Percentiles rank a stretch among this genome's conserved stretches.
These are phyloP conservation scores for Dryobates pubescens DNA, from an alignment of 2,797 vertebrate species.

Conservation along the genomic window DNA sequence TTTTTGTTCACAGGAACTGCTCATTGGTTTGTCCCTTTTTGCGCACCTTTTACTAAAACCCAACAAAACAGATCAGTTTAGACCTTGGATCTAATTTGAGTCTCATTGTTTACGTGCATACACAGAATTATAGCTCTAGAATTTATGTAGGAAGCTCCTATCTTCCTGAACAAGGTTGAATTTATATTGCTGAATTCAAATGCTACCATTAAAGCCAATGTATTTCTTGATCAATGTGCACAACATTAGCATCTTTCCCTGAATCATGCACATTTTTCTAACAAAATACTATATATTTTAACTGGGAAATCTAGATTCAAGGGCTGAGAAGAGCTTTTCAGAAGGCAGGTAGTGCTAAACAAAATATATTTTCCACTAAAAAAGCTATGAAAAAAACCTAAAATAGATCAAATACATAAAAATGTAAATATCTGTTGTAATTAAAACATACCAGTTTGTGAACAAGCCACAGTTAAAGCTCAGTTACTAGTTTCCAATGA, in stretches of 20 bases:
- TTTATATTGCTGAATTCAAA: slow-evolving; percentile 67
- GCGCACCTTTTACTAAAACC: background rate
- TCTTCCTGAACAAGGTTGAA: slow-evolving; percentile 24
- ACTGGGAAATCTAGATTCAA: slow-evolving; percentile 55
- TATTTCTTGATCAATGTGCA: slow-evolving; percentile 38
- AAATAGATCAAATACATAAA: slow-evolving; percentile 69
- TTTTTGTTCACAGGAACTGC: background rate
- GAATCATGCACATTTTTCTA: slow-evolving; percentile 66
- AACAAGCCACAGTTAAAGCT: slow-evolving; percentile 77
- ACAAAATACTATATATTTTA: slow-evolving; percentile 61
- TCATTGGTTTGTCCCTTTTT: background rate
- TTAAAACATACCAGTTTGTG: slow-evolving; percentile 69
- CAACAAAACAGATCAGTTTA: background rate
- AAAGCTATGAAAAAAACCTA: slow-evolving; percentile 52
- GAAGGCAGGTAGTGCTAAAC: slow-evolving; percentile 70
- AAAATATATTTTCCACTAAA: slow-evolving; percentile 68
- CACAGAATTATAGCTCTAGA: background rate
- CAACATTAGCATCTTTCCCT: slow-evolving; percentile 65
- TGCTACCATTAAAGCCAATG: slow-evolving; percentile 67
- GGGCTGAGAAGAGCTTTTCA: slow-evolving; percentile 64
- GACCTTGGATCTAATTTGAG: background rate
- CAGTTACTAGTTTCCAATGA: slow-evolving; percentile 58
- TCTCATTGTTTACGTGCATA: background rate
- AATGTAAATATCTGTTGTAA: slow-evolving; percentile 64
- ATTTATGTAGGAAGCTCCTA: slow-evolving; percentile 5